Evolutionary conservation across 2,797 vertebrate species (phyloP).

Genomic region (Peromyscus nudipes): DNA sequence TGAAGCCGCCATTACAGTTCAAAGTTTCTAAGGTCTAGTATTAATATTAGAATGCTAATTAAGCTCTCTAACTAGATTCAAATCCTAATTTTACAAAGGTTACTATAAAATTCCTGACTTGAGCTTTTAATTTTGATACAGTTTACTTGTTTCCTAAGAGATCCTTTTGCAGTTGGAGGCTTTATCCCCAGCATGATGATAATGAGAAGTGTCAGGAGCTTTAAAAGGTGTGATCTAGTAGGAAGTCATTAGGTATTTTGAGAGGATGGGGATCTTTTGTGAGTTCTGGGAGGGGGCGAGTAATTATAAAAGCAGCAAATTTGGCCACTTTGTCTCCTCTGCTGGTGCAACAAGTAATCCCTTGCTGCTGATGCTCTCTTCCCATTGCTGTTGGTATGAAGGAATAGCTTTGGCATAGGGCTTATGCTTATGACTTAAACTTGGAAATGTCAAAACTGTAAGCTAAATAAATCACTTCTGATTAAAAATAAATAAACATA

Average conservation of each 20-base stretch:
- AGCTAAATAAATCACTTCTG: not conserved
- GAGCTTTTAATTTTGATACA: not conserved
- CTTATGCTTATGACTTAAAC: not conserved
- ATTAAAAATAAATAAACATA: not conserved
- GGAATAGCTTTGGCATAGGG: not conserved
- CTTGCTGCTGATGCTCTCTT: not conserved
- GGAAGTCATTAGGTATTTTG: not conserved
- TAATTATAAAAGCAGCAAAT: not conserved
- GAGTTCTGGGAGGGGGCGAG: not conserved
- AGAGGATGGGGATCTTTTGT: not conserved
- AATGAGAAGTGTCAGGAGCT: not conserved
- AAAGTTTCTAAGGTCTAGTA: conserved; percentile 26
- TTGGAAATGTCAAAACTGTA: not conserved
- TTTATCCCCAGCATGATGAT: not conserved
- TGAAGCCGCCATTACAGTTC: not conserved
- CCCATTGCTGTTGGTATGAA: not conserved
- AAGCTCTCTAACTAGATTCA: not conserved
- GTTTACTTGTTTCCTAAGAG: not conserved
- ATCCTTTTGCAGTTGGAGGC: not conserved
- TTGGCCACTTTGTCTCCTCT: not conserved
- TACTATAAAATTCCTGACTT: conserved; percentile 26
- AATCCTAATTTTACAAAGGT: conserved; percentile 41
- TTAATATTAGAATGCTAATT: not conserved
- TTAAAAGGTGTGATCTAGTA: not conserved
- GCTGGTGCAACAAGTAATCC: not conserved